Conservation (phyloP, 2,113 vertebrate genomes). For the Pseudorectes ferrugineus region DNA sequence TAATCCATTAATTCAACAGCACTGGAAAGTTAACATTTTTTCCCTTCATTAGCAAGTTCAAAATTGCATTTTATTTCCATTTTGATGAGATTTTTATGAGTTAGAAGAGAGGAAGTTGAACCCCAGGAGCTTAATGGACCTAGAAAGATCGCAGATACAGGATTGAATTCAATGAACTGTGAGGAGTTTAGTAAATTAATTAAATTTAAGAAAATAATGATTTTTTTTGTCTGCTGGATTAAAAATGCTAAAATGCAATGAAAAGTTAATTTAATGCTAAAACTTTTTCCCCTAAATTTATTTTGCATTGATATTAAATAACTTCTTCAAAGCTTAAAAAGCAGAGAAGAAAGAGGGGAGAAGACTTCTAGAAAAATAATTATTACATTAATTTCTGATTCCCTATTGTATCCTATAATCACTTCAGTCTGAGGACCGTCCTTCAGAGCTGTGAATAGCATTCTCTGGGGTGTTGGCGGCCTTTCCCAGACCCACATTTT, state of each 20-base stretch:
- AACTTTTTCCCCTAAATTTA: conserved; percentile 19
- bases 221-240: conserved; percentile 61
- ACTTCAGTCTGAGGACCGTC: neutral
- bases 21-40: conserved; percentile 60
- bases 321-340: conserved; percentile 8
- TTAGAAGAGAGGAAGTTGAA: conserved; percentile 72
- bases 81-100: conserved; percentile 80
- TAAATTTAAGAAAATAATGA: conserved; percentile 77
- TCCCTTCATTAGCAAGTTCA: conserved; percentile 72
- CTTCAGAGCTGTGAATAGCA: neutral
- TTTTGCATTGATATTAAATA: conserved; percentile 44
- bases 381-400: neutral
- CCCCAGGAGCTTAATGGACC: conserved; percentile 73
- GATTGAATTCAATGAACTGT: conserved; percentile 73
- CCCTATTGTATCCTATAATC: neutral
- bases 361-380: neutral
- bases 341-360: neutral
- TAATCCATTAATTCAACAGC: conserved; percentile 70
- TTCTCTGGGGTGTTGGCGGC: neutral
- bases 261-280: conserved; percentile 57
- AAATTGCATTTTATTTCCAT: conserved; percentile 79
- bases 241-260: conserved; percentile 67
- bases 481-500: neutral
- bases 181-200: conserved; percentile 76
- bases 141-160: conserved; percentile 72